Evolutionary conservation across 2,113 vertebrate genomes (phyloP).

Genomic region (Noctilio leporinus): DNA sequence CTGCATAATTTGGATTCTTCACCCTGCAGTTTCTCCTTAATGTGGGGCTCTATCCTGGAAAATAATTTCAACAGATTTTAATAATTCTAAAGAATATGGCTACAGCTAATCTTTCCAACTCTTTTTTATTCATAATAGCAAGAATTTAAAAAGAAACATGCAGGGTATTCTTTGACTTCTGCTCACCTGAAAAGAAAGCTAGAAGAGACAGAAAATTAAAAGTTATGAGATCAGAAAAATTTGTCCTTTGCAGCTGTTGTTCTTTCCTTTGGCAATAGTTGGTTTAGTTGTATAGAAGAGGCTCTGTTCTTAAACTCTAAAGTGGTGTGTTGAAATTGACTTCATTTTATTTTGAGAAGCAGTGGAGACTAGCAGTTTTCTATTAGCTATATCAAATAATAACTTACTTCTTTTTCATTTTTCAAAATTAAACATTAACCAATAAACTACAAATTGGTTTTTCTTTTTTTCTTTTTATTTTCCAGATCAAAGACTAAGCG

Average conservation of each 20-base stretch:
- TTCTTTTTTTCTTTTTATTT: slow-evolving; percentile 40
- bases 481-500: slow-evolving; percentile 77
- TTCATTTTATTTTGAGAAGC: background rate
- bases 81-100: background rate
- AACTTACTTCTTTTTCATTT: background rate
- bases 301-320: background rate
- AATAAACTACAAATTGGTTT: background rate
- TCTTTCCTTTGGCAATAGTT: background rate
- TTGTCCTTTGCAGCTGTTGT: background rate
- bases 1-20: background rate
- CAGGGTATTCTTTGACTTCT: background rate
- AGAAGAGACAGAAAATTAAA: background rate
- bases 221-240: background rate
- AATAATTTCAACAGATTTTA: background rate
- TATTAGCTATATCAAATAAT: background rate
- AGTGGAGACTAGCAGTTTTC: background rate
- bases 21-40: background rate
- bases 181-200: background rate
- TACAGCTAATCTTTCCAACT: background rate
- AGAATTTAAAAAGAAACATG: background rate
- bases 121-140: background rate
- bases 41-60: background rate
- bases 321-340: background rate
- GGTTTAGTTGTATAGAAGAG: background rate
- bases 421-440: background rate